phyloP scores from a whole-genome alignment of 1,140 invertebrate genomes.

The Drosophila funebris region DNA sequence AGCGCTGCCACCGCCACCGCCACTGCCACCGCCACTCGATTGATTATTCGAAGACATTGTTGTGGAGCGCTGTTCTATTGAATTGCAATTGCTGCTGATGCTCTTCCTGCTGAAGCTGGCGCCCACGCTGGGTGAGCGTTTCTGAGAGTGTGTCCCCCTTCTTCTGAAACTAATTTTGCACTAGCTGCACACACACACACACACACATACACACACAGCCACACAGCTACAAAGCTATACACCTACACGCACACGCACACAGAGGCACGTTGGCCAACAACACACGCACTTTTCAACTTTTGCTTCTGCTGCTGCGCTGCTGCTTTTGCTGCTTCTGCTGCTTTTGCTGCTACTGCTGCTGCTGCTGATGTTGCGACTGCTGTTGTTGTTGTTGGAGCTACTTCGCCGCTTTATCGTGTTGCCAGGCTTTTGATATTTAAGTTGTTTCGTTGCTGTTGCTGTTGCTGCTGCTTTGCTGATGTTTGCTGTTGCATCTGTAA shows the following conservation, averaged over 20 bases:
- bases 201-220: constrained; percentile 1
- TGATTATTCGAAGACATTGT: constrained; percentile 82
- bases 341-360: constrained; percentile 27
- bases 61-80: not conserved
- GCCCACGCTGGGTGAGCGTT: constrained; percentile 26
- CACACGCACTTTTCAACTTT: constrained; percentile 34
- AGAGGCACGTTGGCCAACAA: constrained; percentile 35
- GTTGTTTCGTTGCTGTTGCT: constrained; percentile 22
- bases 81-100: not conserved
- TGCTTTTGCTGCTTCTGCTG: constrained; percentile 20
- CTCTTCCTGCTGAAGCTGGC: constrained; percentile 1
- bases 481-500: constrained; percentile 37
- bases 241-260: constrained; percentile 9
- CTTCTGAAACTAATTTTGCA: constrained; percentile 10
- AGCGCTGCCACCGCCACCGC: constrained; percentile 40
- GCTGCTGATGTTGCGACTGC: too few species aligned
- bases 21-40: constrained; percentile 46
- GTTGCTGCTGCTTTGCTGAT: constrained; percentile 1
- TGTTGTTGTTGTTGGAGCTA: constrained; percentile 27
- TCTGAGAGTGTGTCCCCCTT: not conserved
- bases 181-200: constrained; percentile 20
- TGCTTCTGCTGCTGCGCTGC: not conserved
- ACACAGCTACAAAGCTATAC: too few species aligned
- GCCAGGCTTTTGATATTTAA: constrained; percentile 46
- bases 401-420: constrained; percentile 67